Evolutionary conservation across 35 echinoderm and acorn worm genomes (phyloP), one percentile per base, ranked within the genome.

Genomic region (Strongylocentrotus purpuratus): DNA sequence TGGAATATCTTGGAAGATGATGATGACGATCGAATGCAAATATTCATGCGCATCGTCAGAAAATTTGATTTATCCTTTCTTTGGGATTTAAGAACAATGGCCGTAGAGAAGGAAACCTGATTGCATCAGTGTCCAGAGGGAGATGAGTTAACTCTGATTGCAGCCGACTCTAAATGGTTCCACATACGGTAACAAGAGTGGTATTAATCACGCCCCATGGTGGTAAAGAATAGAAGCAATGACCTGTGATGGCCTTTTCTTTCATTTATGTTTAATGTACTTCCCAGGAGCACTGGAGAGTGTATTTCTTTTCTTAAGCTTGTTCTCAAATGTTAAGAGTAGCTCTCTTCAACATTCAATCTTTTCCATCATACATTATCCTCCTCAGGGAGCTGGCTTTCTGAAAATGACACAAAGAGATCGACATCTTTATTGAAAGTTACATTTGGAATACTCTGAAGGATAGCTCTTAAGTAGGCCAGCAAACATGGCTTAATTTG

Each of bases 401-500:
- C 65, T 78, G 65, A 89, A 33, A 89, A 45, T 46, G 45, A 89
- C 32, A 89, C 32, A 89, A 89, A 46, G 87, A 20, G 32, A 89
- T 89, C 31, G 10, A 46, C 87, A 33, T 89, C 32, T 89, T 89
- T 33, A 89, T 89, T 46, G 45, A 46, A 89, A 89, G 87, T 89
- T 89, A 46, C 87, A 33, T 89, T 89, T 89, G 15, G 15, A 33
- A 46, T 45, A 20, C 87, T 46, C 33, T 25, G 45, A 89, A 46
- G 45, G 87, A 46, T 89, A 45, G 45, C 31, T 20, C 87, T 89
- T 89, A 89, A 89, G 87, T 89, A 46, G 87, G 87, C 87, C 87
- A 89, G 87, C 87, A 89, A 89, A 89, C 87, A 89, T 25, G 25
- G 32, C 87, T 89, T 89, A 89, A 89, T 89, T 89, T 89, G 87